These are phyloP conservation scores for Heteractis magnifica DNA, from an alignment of 92 coral and sea anemone genomes.

Conservation along the genomic window DNA sequence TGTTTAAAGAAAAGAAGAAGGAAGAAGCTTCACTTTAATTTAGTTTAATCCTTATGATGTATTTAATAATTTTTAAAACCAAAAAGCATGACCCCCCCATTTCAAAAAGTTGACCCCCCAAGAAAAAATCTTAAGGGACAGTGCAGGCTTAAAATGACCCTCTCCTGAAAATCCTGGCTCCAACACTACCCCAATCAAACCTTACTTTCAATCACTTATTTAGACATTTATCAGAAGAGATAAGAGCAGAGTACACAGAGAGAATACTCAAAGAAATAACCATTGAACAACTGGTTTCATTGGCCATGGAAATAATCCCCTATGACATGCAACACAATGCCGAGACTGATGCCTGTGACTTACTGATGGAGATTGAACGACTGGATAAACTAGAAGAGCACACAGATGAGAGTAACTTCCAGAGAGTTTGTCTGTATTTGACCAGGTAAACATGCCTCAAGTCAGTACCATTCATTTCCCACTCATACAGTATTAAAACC, in stretches of 20 bases:
- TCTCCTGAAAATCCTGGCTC: too few relatives aligned
- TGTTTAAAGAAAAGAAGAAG: too few relatives aligned
- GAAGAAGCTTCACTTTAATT: too few relatives aligned
- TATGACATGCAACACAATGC: constrained; percentile 97
- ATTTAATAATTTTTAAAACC: too few relatives aligned
- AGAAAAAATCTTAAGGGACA: too few relatives aligned
- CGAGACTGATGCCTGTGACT: constrained; percentile 95
- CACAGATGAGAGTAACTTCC: constrained; percentile 82
- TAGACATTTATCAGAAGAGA: constrained; percentile 95
- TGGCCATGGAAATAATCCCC: constrained; percentile 83
- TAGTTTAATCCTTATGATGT: too few relatives aligned
- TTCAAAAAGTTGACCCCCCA: too few relatives aligned
- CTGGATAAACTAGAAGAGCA: constrained; percentile 68
- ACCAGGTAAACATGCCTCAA: constrained; percentile 59
- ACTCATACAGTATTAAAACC: too few relatives aligned
- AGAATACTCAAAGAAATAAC: constrained; percentile 55
- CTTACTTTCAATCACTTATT: neutral
- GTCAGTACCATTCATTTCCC: neutral
- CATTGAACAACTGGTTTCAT: constrained; percentile 66
- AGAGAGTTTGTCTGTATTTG: constrained; percentile 89
- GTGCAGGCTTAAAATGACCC: too few relatives aligned
- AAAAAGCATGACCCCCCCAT: too few relatives aligned
- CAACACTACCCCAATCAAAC: neutral
- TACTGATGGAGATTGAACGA: constrained; percentile 92
- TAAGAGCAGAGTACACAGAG: constrained; percentile 80